Evolutionary conservation across 1,140 invertebrate genomes (phyloP), one percentile per base, ranked within the genome.

Genomic region (Ceratosolen solmsi): DNA sequence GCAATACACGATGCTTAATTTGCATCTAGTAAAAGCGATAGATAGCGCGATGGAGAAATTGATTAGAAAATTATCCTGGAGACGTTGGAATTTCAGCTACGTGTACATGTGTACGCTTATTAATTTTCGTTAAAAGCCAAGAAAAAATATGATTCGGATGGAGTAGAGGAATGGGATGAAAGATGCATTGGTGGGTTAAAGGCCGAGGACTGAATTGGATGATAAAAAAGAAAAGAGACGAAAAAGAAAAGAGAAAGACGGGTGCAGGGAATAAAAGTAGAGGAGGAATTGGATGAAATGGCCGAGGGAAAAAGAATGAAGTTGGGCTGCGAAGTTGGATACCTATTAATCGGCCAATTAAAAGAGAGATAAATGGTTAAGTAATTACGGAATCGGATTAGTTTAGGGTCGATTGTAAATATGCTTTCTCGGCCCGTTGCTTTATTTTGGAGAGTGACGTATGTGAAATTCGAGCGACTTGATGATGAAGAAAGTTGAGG

Each of bases 291-390:
- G 65, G n/a, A 75, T 22, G 54, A 46, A 38, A 25, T 4, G 20
- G 51, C 27, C n/a, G 51, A 60, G 13, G n/a, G n/a, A n/a, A n/a
- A n/a, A n/a, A n/a, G 1, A 63, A 63, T 27, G n/a, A 60, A 46
- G 22, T 58, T 27, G 41, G 33, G 20, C n/a, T n/a, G 25, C 20
- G 77, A 54, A 49, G 38, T 11, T 27, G 33, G 33, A 38, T 25
- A 38, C 41, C 71, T 74, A 65, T 74, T 80, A 74, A 72, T 80
- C 30, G 71, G 46, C 27, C 58, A 80, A 80, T 80, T 80, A 74
- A 80, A 30, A 73, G 56, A 60, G n/a, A 80, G 56, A 80, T 49
- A 27, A 41, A 33, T 80, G 38, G 56, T 54, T 80, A 54, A 80
- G 46, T 74, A 80, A 80, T 80, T 80, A 74, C 41, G 30, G 56